Evolutionary conservation across 2,797 vertebrate genomes (phyloP).

Genomic region (Peromyscus aztecus): DNA sequence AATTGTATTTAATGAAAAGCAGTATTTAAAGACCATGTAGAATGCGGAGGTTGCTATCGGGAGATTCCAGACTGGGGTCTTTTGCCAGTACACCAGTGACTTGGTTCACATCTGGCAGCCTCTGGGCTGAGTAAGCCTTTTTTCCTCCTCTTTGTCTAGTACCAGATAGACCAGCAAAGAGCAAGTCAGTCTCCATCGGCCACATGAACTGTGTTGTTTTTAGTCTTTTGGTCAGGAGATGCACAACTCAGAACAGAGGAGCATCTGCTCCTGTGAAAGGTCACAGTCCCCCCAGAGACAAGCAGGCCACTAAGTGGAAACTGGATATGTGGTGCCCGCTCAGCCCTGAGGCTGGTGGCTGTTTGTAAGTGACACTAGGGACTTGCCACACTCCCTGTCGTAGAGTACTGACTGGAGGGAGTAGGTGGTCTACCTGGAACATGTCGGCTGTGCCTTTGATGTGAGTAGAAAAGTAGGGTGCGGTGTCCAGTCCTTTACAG

Average conservation of each 20-base stretch:
- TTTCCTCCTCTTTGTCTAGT: not conserved
- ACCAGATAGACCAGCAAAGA: not conserved
- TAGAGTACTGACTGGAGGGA: constrained; percentile 1
- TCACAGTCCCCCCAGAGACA: constrained; percentile 37
- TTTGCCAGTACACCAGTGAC: not conserved
- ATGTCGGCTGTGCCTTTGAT: not conserved
- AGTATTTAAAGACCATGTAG: not conserved
- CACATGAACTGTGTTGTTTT: not conserved
- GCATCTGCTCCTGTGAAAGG: constrained; percentile 74
- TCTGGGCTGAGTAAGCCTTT: not conserved
- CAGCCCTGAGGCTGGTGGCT: not conserved
- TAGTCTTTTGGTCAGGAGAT: constrained; percentile 62
- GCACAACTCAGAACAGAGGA: constrained; percentile 16
- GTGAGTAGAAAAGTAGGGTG: not conserved
- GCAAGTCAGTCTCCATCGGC: not conserved
- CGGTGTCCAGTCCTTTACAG: not conserved
- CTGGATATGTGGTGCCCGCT: not conserved
- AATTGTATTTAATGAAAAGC: not conserved
- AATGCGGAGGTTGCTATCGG: not conserved
- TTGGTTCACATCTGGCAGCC: not conserved
- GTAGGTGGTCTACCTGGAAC: not conserved
- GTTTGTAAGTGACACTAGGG: not conserved
- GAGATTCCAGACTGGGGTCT: not conserved
- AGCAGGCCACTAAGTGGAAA: constrained; percentile 35
- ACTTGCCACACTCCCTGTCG: not conserved